Evolutionary conservation across 2,797 vertebrate species (phyloP).

Genomic region (Anguilla obscura): DNA sequence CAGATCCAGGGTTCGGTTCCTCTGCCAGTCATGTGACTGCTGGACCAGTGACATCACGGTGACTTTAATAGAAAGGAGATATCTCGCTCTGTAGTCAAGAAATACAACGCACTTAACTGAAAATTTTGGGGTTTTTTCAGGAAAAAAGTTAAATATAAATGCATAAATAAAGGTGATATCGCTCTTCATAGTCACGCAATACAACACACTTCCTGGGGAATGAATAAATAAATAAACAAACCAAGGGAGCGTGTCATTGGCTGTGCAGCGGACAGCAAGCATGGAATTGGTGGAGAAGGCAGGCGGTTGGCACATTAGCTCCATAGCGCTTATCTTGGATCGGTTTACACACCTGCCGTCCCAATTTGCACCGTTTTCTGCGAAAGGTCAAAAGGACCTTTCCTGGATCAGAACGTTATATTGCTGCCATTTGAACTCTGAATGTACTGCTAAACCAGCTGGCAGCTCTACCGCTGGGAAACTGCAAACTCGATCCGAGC

Average conservation of each 20-base stretch:
- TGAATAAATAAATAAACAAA: background rate
- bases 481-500: background rate
- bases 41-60: background rate
- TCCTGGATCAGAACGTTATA: background rate
- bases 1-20: background rate
- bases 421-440: background rate
- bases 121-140: background rate
- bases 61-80: background rate
- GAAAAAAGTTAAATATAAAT: background rate
- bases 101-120: background rate
- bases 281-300: background rate
- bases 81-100: background rate
- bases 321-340: background rate
- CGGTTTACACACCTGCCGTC: background rate
- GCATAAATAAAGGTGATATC: too few species aligned
- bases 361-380: background rate
- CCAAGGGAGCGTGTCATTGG: background rate
- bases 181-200: too few species aligned
- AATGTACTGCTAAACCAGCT: background rate
- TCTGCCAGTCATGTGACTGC: background rate
- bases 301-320: background rate
- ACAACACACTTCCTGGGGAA: too few species aligned
- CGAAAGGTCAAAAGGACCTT: background rate
- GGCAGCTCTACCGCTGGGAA: background rate
- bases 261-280: background rate